Evolutionary conservation across 2,113 vertebrate species (phyloP), one percentile per base, ranked within the genome.

Genomic region (Aegithalos caudatus): DNA sequence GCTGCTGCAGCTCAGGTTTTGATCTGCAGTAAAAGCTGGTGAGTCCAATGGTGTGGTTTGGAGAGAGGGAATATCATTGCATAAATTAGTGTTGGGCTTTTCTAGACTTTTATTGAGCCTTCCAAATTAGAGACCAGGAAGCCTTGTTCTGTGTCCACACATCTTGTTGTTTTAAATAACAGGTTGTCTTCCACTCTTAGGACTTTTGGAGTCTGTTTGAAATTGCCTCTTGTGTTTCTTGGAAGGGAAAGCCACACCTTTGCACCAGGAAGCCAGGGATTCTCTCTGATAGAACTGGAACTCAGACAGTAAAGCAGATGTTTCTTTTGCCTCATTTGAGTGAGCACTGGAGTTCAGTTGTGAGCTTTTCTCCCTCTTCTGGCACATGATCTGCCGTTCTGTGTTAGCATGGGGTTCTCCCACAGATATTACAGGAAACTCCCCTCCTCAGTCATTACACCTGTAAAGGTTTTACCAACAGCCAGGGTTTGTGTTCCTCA

Each of bases 161-260:
- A 25, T 29, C 81, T 77, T 60, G 27, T 69, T 90, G 37, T 74
- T 90, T 83, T 58, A 90, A 95, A 83, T 84, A 88, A 62, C 92
- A 96, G 86, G 82, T 90, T 96, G 82, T 93, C 77, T 47, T 81
- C 14, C 5, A 25, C 70, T 88, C 78, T n/a, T 33, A 35, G 60
- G 61, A 48, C 33, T 87, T 80, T 38, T 67, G 76, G 67, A 92
- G 64, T 76, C 85, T 86, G 76, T 90, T 88, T 84, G 67, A 82
- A 93, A 88, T 64, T 69, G 48, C 53, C 72, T 91, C 85, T 88
- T 90, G 44, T 71, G 33, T 48, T 81, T 47, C 38, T 86, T 51
- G 92, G 69, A 61, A 94, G 88, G 88, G 90, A 90, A 93, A 81
- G 88, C 90, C 86, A 81, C 85, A 90, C 90, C 86, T 97, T 62